A percentile compares a stretch with the other conserved stretches of the same genome.
These are phyloP conservation scores for Cataglyphis cursor DNA, from an alignment of 2,888 invertebrate genomes.

Conservation along the genomic window DNA sequence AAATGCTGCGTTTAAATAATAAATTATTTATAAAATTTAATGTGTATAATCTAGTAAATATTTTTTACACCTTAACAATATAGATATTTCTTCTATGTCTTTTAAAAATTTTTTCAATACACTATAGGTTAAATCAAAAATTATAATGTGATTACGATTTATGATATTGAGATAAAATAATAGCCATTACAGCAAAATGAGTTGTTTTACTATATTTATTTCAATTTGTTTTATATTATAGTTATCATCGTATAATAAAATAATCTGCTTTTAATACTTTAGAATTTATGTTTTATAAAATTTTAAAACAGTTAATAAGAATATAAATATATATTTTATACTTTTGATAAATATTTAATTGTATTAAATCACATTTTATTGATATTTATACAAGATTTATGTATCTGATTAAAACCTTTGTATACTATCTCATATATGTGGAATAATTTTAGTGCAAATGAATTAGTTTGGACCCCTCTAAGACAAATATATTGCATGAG, in stretches of 20 bases:
- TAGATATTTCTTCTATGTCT: slow-evolving; percentile 88
- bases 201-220: slow-evolving; percentile 97
- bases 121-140: slow-evolving; percentile 92
- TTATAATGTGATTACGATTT: slow-evolving; percentile 89
- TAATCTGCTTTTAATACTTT: slow-evolving; percentile 98
- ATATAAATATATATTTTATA: neutral
- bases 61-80: slow-evolving; percentile 90
- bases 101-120: slow-evolving; percentile 92
- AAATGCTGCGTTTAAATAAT: neutral
- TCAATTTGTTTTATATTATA: slow-evolving; percentile 96
- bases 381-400: slow-evolving; percentile 2
- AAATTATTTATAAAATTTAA: slow-evolving; percentile 91
- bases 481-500: slow-evolving; percentile 26
- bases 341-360: neutral
- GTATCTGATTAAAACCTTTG: slow-evolving; percentile 92
- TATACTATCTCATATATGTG: slow-evolving; percentile 94
- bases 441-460: slow-evolving; percentile 94
- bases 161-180: slow-evolving; percentile 92
- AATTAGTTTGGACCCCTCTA: slow-evolving; percentile 94
- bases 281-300: slow-evolving; percentile 90
- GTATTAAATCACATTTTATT: neutral
- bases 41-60: slow-evolving; percentile 95
- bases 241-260: slow-evolving; percentile 91
- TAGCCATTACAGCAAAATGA: slow-evolving; percentile 97
- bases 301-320: slow-evolving; percentile 14